Evolutionary conservation across 2,113 vertebrate genomes (phyloP).

Genomic region (Aepyceros melampus): DNA sequence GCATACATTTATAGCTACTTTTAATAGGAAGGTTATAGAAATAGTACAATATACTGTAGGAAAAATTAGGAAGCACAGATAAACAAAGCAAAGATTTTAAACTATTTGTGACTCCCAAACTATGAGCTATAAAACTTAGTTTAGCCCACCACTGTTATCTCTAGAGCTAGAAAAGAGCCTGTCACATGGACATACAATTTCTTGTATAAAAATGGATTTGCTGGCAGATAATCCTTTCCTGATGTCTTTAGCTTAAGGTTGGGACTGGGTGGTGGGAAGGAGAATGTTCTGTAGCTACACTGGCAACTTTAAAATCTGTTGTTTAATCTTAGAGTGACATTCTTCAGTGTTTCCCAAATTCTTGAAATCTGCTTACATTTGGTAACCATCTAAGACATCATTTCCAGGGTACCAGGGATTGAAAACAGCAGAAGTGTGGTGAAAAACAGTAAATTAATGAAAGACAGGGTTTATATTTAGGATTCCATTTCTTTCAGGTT

Average conservation of each 20-base stretch:
- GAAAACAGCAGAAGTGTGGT: not conserved
- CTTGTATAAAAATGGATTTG: constrained; percentile 6
- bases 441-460: not conserved
- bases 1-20: not conserved
- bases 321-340: not conserved
- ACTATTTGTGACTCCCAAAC: not conserved
- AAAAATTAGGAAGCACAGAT: constrained; percentile 18
- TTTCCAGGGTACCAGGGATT: not conserved
- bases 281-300: not conserved
- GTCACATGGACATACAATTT: not conserved
- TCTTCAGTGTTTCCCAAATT: not conserved
- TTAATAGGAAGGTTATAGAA: not conserved
- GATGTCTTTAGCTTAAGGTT: not conserved
- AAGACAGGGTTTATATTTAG: not conserved
- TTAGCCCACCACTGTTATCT: not conserved
- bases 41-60: not conserved
- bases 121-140: not conserved
- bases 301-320: not conserved
- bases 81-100: not conserved
- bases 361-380: not conserved
- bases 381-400: not conserved
- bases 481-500: not conserved
- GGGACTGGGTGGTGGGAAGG: not conserved
- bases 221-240: not conserved
- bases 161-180: not conserved